These are phyloP conservation scores for Dendrolimus punctatus DNA, from an alignment of 1,140 invertebrate genomes.

Conservation along the genomic window DNA sequence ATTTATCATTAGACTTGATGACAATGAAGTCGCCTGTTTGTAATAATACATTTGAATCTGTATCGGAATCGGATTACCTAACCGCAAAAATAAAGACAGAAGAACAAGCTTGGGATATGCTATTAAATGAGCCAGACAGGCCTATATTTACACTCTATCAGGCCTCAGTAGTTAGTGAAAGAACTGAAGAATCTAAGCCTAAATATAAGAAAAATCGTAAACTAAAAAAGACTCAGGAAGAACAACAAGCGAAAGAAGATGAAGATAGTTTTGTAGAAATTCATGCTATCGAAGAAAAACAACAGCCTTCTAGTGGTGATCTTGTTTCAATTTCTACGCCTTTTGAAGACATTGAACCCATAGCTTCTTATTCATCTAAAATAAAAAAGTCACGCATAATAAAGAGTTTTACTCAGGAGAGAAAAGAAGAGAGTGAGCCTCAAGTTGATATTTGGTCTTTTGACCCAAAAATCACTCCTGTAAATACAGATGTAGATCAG, in stretches of 20 bases:
- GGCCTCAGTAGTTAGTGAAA: slow-evolving; percentile 17
- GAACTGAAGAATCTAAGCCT: slow-evolving; percentile 46
- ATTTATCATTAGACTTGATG: too few species aligned
- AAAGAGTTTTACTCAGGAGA: slow-evolving; percentile 46
- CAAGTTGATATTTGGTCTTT: slow-evolving; percentile 4
- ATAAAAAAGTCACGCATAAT: slow-evolving; percentile 38
- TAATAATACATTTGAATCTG: background rate
- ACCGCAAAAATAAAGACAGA: slow-evolving; percentile 40
- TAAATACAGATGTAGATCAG: slow-evolving; percentile 2
- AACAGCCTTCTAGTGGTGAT: slow-evolving; percentile 37
- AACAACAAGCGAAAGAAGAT: slow-evolving; percentile 37
- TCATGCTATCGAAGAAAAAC: slow-evolving; percentile 55
- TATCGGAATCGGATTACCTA: slow-evolving; percentile 3
- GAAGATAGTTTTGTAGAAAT: slow-evolving; percentile 65
- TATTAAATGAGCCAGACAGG: slow-evolving; percentile 42
- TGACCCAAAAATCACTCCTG: slow-evolving; percentile 6
- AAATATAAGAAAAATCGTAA: slow-evolving; percentile 57
- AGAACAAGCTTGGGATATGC: slow-evolving; percentile 60
- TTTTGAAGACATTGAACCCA: slow-evolving; percentile 40
- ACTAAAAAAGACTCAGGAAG: slow-evolving; percentile 41
- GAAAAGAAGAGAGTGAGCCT: slow-evolving; percentile 18
- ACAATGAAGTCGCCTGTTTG: too few species aligned
- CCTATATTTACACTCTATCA: slow-evolving; percentile 12
- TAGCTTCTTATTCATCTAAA: slow-evolving; percentile 34
- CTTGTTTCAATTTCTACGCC: slow-evolving; percentile 55